Conservation (phyloP, 2,113 vertebrate genomes). For the Hippocampus barbouri region DNA sequence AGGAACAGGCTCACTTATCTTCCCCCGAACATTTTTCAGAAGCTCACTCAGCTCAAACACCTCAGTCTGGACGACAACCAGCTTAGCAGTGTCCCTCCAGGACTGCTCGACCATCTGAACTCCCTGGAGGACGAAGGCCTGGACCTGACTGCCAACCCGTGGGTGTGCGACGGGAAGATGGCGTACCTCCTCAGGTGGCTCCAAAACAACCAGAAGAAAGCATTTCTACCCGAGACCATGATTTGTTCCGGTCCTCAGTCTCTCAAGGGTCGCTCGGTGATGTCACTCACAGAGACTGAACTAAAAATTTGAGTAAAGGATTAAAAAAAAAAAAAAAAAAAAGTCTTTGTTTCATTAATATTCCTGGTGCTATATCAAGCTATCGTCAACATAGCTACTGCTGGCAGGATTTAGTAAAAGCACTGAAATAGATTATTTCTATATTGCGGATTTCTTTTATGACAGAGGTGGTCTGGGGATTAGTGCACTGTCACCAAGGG, state of each 20-base stretch:
- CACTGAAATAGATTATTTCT: no score
- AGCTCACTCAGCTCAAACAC: conserved; percentile 48
- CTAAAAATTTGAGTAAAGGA: conserved; percentile 17
- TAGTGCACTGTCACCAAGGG: neutral
- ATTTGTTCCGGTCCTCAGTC: conserved; percentile 57
- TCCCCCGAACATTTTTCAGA: conserved; percentile 33
- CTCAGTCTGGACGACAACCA: conserved; percentile 76
- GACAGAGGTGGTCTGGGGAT: no score
- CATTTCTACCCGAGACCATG: conserved; percentile 29
- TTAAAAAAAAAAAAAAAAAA: neutral
- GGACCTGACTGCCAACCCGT: conserved; percentile 78
- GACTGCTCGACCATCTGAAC: conserved; percentile 42
- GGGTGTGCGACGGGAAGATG: conserved; percentile 70
- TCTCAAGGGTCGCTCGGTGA: conserved; percentile 39
- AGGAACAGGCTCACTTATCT: conserved; percentile 68
- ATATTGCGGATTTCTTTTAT: no score
- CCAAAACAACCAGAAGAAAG: conserved; percentile 29
- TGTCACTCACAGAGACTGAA: conserved; percentile 41
- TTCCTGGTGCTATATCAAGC: neutral
- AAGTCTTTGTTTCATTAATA: neutral
- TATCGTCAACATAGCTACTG: neutral
- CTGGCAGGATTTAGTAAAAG: neutral
- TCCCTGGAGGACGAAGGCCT: conserved; percentile 67
- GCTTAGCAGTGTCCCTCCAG: conserved; percentile 61
- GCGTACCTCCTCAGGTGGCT: conserved; percentile 70